Evolutionary conservation across 53 echinoderm and acorn worm species (phyloP).

Genomic region (Apostichopus leukothele): DNA sequence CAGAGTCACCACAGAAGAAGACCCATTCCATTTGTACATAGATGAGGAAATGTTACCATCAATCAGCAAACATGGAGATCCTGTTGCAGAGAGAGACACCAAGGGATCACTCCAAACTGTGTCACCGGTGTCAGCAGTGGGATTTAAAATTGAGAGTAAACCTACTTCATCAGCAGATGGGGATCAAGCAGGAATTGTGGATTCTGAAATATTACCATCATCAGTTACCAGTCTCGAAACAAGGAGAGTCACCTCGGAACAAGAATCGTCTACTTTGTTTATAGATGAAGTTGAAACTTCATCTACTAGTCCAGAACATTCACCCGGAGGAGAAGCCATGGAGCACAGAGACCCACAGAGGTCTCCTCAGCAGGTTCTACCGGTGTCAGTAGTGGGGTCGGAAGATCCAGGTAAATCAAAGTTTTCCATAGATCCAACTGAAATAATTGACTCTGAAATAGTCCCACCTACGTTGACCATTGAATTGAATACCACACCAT

Average conservation of each 20-base stretch:
- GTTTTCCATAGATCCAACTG: background rate
- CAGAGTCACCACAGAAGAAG: background rate
- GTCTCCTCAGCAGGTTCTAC: background rate
- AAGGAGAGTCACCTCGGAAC: background rate
- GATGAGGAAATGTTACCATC: background rate
- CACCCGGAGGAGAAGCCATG: background rate
- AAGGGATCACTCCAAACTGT: background rate
- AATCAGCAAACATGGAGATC: background rate
- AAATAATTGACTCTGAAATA: background rate
- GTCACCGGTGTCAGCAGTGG: background rate
- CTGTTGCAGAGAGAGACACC: background rate
- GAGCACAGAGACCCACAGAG: background rate
- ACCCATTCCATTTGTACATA: background rate
- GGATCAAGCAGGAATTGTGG: background rate
- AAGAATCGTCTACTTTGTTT: background rate
- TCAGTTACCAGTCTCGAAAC: background rate
- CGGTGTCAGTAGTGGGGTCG: background rate
- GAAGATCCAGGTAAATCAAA: background rate
- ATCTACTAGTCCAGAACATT: background rate
- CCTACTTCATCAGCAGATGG: background rate
- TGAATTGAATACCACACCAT: background rate
- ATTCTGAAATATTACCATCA: background rate
- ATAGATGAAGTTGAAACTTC: background rate
- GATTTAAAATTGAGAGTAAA: background rate
- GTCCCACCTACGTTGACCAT: background rate